These are phyloP conservation scores for Eilema caniola DNA, from an alignment of 2,888 invertebrate species.

Conservation along the genomic window DNA sequence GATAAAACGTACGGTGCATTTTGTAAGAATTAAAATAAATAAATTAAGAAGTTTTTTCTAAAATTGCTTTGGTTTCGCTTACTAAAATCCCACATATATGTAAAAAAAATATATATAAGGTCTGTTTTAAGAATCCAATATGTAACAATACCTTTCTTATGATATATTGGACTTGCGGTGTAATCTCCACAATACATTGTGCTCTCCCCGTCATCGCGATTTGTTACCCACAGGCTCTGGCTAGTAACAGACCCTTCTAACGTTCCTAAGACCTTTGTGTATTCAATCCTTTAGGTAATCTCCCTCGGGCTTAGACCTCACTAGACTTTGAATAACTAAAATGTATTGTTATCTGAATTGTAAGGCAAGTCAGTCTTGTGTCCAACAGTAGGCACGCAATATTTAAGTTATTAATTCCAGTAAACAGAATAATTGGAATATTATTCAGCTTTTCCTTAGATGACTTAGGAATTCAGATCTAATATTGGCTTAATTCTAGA, in stretches of 20 bases:
- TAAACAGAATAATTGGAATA: background rate
- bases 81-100: no score
- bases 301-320: constrained; percentile 17
- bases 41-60: no score
- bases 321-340: constrained; percentile 36
- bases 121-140: background rate
- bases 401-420: background rate
- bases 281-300: constrained; percentile 34
- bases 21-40: no score
- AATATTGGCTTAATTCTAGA: background rate
- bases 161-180: background rate
- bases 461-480: background rate
- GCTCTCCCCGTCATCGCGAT: background rate
- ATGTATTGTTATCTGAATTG: constrained; percentile 10
- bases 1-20: no score
- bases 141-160: constrained; percentile 1
- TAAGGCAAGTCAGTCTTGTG: background rate
- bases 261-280: constrained; percentile 29
- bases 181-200: constrained; percentile 1
- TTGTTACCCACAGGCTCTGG: background rate
- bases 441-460: background rate
- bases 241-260: background rate
- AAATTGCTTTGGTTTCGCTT: no score
- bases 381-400: background rate
- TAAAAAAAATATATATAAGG: no score